A percentile compares a stretch with the other conserved stretches of the same genome.
phyloP scores from a whole-genome alignment of 2,888 invertebrate species.

The Drosophila pseudotalamancana region DNA sequence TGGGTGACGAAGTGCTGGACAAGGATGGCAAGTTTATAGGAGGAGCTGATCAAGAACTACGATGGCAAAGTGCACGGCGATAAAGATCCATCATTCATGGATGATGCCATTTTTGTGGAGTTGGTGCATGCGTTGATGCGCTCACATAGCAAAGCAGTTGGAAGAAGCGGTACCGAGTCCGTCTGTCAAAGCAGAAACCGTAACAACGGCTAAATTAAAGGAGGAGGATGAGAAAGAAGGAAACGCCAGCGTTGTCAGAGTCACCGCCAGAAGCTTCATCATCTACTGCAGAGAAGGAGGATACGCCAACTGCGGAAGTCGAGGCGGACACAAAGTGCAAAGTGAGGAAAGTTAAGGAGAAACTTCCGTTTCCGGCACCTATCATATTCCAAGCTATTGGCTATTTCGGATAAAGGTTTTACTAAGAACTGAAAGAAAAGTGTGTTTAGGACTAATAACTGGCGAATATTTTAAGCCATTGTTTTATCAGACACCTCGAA shows the following conservation, averaged over 20 bases:
- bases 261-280: constrained; percentile 21
- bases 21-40: constrained; percentile 98
- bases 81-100: constrained; percentile 95
- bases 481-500: too few relatives aligned
- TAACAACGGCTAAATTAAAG: constrained; percentile 15
- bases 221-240: constrained; percentile 35
- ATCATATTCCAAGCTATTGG: constrained; percentile 94
- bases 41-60: constrained; percentile 98
- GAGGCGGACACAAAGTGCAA: constrained; percentile 47
- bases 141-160: constrained; percentile 86
- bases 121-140: constrained; percentile 92
- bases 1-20: constrained; percentile 98
- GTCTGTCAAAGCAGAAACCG: constrained; percentile 46
- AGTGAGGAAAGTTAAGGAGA: constrained; percentile 66
- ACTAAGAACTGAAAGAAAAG: constrained; percentile 94
- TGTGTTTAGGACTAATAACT: too few relatives aligned
- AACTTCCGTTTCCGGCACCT: constrained; percentile 88
- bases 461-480: too few relatives aligned
- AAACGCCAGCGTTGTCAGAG: constrained; percentile 2
- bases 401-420: constrained; percentile 96
- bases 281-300: constrained; percentile 67
- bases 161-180: constrained; percentile 76
- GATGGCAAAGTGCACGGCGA: constrained; percentile 99
- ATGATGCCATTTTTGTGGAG: constrained; percentile 96
- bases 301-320: constrained; percentile 4